Conservation (phyloP, 2,888 invertebrate species). For the Micoletzkya japonica region DNA sequence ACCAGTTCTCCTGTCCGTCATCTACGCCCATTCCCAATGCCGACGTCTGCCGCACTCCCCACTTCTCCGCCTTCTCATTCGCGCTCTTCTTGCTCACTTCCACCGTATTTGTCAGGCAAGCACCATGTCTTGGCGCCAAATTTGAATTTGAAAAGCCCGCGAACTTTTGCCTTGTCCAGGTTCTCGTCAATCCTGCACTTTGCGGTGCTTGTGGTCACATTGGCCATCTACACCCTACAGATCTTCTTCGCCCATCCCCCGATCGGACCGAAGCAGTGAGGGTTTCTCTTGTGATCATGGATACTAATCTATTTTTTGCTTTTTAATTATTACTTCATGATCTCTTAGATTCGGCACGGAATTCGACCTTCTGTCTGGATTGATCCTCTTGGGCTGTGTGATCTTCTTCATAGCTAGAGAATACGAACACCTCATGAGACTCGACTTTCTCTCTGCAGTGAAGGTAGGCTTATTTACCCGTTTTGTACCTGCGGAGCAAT, state of each 20-base stretch:
- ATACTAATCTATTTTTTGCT: neutral
- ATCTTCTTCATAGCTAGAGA: conserved; percentile 51
- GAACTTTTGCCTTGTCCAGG: conserved; percentile 6
- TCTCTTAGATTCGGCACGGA: conserved; percentile 49
- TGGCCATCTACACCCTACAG: conserved; percentile 51
- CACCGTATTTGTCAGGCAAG: conserved; percentile 49
- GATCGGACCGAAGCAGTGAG: conserved; percentile 38
- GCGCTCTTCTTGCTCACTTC: conserved; percentile 59
- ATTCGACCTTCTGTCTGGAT: conserved; percentile 50
- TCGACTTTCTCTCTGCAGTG: conserved; percentile 57
- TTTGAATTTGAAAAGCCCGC: neutral
- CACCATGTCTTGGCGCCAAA: no score
- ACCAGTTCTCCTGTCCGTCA: conserved; percentile 47
- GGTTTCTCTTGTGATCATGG: neutral
- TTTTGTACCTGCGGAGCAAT: neutral
- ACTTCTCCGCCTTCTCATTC: conserved; percentile 56
- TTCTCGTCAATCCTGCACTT: conserved; percentile 41
- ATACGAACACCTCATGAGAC: conserved; percentile 53
- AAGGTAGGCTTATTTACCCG: conserved; percentile 35
- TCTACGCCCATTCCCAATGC: neutral
- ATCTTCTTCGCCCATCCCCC: conserved; percentile 52
- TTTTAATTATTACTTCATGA: neutral
- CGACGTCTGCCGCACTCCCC: conserved; percentile 45
- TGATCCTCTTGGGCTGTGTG: conserved; percentile 44
- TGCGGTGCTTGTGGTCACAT: conserved; percentile 34